Base-by-base conservation (phyloP, 2,797 vertebrate genomes). In the Malacoraja senta region DNA sequence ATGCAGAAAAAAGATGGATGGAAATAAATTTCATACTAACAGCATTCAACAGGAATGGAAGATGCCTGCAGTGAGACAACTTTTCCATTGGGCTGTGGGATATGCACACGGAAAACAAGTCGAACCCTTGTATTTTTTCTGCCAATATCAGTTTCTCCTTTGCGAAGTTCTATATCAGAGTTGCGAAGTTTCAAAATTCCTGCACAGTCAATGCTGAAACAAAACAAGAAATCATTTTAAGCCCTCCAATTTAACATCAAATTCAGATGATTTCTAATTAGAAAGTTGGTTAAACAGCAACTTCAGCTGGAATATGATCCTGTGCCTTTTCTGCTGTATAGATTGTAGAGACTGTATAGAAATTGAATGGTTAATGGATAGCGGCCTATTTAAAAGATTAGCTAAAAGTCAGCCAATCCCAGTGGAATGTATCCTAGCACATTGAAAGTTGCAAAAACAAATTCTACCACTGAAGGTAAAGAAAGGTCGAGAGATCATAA, bases 121-220 rank as follows among this genome's bases (percentile, higher is more conserved):
- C 99, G 98, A 83, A 99, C 99, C 92, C 99, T 97, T 38, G 99
- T 99, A 96, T 99, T 99, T 96, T 99, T 99, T 93, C 99, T 97
- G 94, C 99, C 99, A 93, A 99, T 99, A 94, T 99, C 99, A 13
- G 99, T 99, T 96, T 99, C 99, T 93, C 99, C 99, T 95, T 99
- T 99, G 93, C 99, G 98, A 94, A 99, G 97, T 96, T 99, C 99
- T 93, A 99, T 99, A 96, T 99, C 99, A 1, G 99, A 99, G 96
- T 99, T 99, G 93, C 99, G 98, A 93, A 99, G 97, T 95, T 99
- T 99, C 94, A 99, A 96, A 96, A 99, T 99, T 95, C 99, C 99
- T 93, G 99, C 99, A 95, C 99, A 99, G 95, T 99, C 99, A 38
- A 99, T 99, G 95, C 99, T 99, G 96, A 93, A 93, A n/a, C 35